A percentile compares a stretch with the other conserved stretches of the same genome.
These are phyloP conservation scores for Argyrosomus regius DNA, from an alignment of 2,797 vertebrate genomes.

Conservation along the genomic window DNA sequence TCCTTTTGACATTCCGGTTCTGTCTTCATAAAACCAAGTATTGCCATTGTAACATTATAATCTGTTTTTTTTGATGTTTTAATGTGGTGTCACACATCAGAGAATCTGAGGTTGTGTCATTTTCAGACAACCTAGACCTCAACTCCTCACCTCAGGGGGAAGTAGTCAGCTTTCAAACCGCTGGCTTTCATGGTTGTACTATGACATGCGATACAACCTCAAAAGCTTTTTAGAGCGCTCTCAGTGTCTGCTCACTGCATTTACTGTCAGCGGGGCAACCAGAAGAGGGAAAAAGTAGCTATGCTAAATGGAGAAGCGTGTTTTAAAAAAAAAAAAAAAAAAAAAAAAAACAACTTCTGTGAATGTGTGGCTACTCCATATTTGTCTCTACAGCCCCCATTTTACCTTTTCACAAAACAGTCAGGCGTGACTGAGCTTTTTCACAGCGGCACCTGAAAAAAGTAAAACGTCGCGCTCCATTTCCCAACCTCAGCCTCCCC, in stretches of 20 bases:
- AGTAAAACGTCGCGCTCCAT: slow-evolving; percentile 9
- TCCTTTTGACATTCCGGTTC: background rate
- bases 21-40: slow-evolving; percentile 5
- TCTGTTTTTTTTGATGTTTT: slow-evolving; percentile 19
- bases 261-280: slow-evolving; percentile 47
- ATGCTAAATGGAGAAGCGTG: slow-evolving; percentile 36
- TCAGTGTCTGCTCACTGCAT: slow-evolving; percentile 40
- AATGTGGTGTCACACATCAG: slow-evolving; percentile 47
- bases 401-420: slow-evolving; percentile 34
- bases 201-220: slow-evolving; percentile 63
- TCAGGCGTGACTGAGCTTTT: slow-evolving; percentile 19
- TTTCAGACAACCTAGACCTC: slow-evolving; percentile 48
- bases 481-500: slow-evolving; percentile 30
- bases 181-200: slow-evolving; percentile 58
- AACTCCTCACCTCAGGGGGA: slow-evolving; percentile 54
- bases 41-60: background rate
- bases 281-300: slow-evolving; percentile 32
- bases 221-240: slow-evolving; percentile 63
- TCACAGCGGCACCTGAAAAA: slow-evolving; percentile 30
- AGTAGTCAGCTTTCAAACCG: slow-evolving; percentile 66
- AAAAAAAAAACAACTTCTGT: background rate
- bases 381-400: slow-evolving; percentile 31
- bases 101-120: slow-evolving; percentile 38
- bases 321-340: background rate
- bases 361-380: slow-evolving; percentile 30